Conservation (phyloP, 2,888 invertebrate genomes). For the Pseudococcus jackbeardsleyi region DNA sequence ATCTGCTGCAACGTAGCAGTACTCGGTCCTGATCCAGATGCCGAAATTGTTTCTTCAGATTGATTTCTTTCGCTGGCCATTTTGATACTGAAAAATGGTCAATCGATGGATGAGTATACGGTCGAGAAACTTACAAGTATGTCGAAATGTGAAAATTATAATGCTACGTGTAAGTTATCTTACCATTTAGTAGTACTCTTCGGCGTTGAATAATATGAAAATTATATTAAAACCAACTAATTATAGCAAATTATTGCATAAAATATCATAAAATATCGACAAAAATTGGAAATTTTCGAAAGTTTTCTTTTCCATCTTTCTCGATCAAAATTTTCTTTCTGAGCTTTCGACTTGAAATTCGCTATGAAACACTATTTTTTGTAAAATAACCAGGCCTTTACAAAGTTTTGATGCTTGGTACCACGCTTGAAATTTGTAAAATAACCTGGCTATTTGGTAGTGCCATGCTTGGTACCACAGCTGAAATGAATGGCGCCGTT, state of each 20-base stretch:
- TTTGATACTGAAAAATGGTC: constrained; percentile 2
- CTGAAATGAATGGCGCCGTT: no score
- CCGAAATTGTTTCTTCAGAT: constrained; percentile 20
- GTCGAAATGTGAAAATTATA: background rate
- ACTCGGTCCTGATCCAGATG: constrained; percentile 30
- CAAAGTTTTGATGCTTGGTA: no score
- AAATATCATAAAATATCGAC: background rate
- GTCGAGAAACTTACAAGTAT: background rate
- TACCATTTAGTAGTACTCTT: constrained; percentile 34
- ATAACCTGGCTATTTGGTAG: no score
- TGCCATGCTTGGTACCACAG: no score
- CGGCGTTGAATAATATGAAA: background rate
- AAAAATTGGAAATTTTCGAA: background rate
- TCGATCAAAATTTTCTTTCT: background rate
- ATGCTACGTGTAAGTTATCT: background rate
- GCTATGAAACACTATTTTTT: no score
- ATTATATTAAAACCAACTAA: background rate
- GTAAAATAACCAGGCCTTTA: no score
- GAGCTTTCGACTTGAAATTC: background rate
- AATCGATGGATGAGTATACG: background rate
- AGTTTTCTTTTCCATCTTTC: background rate
- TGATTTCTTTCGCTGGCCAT: constrained; percentile 34
- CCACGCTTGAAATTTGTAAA: no score
- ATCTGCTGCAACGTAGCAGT: constrained; percentile 45
- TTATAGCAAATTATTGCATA: background rate